These are phyloP conservation scores for Lagria hirta DNA, from an alignment of 2,888 invertebrate species.

Conservation along the genomic window DNA sequence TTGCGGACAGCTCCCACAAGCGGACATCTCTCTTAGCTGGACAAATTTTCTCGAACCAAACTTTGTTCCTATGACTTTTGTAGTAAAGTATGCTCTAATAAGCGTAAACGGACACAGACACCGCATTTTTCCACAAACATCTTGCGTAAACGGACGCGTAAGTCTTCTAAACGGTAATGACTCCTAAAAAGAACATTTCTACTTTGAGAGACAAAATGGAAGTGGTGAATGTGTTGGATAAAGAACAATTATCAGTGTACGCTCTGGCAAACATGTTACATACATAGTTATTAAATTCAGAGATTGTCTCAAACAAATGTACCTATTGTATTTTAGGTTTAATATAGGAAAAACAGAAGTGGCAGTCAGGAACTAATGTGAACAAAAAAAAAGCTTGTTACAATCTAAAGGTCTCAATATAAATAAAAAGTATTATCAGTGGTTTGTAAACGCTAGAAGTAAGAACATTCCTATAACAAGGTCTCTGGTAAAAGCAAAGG, in stretches of 20 bases:
- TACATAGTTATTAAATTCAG: too few relatives aligned
- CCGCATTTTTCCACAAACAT: too few relatives aligned
- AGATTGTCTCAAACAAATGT: too few relatives aligned
- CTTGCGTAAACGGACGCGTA: too few relatives aligned
- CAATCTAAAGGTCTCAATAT: constrained; percentile 23
- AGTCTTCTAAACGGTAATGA: constrained; percentile 4
- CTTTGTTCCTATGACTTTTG: too few relatives aligned
- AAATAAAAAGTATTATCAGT: constrained; percentile 26
- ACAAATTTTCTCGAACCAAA: too few relatives aligned
- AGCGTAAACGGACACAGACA: too few relatives aligned
- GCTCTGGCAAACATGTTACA: too few relatives aligned
- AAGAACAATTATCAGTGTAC: too few relatives aligned
- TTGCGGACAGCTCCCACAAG: too few relatives aligned
- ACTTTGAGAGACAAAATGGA: constrained; percentile 14
- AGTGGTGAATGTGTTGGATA: constrained; percentile 14
- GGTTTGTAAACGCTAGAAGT: constrained; percentile 21
- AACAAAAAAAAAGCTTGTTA: constrained; percentile 15
- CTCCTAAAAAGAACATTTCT: constrained; percentile 4
- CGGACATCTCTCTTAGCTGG: too few relatives aligned
- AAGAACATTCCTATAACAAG: constrained; percentile 27
- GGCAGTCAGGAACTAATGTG: constrained; percentile 3
- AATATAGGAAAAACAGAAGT: constrained; percentile 3
- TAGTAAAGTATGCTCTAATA: too few relatives aligned
- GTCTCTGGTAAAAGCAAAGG: constrained; percentile 25
- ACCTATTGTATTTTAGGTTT: neutral